phyloP scores from a whole-genome alignment of 1,140 invertebrate species.

The Atta cephalotes region DNA sequence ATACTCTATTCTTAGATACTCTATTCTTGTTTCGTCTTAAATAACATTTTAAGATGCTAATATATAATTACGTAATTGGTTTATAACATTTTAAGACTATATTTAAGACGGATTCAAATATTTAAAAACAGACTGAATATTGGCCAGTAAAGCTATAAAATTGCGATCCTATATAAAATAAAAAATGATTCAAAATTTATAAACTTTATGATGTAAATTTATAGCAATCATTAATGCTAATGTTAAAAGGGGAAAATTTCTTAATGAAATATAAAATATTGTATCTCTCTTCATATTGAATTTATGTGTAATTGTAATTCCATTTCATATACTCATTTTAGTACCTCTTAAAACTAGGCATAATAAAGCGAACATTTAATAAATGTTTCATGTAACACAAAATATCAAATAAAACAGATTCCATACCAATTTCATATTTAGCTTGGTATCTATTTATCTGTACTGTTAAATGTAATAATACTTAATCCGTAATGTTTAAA shows the following conservation, averaged over 20 bases:
- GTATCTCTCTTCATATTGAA: not conserved
- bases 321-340: not conserved
- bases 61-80: too few species aligned
- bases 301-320: not conserved
- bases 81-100: too few species aligned
- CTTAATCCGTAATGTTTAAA: slow-evolving; percentile 51
- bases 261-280: not conserved
- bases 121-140: too few species aligned
- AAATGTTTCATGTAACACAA: not conserved
- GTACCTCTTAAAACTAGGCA: slow-evolving; percentile 3
- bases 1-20: too few species aligned
- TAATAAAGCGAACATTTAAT: not conserved
- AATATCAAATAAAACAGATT: slow-evolving; percentile 27
- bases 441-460: not conserved
- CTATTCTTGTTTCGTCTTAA: too few species aligned
- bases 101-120: too few species aligned
- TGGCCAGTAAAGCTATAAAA: too few species aligned
- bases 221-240: not conserved
- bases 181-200: not conserved
- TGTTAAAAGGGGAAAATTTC: not conserved
- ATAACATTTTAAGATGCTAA: too few species aligned
- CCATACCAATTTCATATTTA: slow-evolving; percentile 38
- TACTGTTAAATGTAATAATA: slow-evolving; percentile 41
- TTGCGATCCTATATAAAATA: not conserved
- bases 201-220: not conserved